Conservation (phyloP, 2,113 vertebrate species). For the Dendrocopos noguchii region DNA sequence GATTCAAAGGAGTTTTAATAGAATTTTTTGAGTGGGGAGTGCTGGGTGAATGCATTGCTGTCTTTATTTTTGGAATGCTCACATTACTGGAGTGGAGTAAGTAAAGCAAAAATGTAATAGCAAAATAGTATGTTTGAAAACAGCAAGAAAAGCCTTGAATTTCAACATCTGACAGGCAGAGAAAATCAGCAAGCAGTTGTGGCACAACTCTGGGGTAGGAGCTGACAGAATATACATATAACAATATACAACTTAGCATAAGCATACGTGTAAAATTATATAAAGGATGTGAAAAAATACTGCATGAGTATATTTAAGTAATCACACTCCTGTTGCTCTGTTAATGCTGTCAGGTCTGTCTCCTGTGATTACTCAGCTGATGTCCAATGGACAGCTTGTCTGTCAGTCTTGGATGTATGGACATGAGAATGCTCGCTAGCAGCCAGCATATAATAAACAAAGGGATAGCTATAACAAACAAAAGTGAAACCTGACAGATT, state of each 20-base stretch:
- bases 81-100: not conserved
- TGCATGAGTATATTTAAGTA: not conserved
- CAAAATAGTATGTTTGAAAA: not conserved
- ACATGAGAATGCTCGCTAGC: not conserved
- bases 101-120: not conserved
- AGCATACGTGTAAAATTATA: not conserved
- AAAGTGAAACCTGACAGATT: conserved; percentile 17
- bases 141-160: not conserved
- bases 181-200: not conserved
- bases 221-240: not conserved
- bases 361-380: not conserved
- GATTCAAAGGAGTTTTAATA: not conserved
- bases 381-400: not conserved
- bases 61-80: not conserved
- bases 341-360: not conserved
- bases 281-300: not conserved
- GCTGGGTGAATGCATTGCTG: not conserved
- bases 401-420: rapidly evolving
- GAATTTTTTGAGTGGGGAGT: not conserved
- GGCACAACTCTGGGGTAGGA: not conserved
- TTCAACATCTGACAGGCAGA: not conserved
- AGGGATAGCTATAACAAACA: not conserved
- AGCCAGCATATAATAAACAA: not conserved
- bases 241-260: not conserved
- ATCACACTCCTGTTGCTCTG: not conserved